Evolutionary conservation across 2,797 vertebrate genomes (phyloP).

Genomic region (Liparis tanakae): DNA sequence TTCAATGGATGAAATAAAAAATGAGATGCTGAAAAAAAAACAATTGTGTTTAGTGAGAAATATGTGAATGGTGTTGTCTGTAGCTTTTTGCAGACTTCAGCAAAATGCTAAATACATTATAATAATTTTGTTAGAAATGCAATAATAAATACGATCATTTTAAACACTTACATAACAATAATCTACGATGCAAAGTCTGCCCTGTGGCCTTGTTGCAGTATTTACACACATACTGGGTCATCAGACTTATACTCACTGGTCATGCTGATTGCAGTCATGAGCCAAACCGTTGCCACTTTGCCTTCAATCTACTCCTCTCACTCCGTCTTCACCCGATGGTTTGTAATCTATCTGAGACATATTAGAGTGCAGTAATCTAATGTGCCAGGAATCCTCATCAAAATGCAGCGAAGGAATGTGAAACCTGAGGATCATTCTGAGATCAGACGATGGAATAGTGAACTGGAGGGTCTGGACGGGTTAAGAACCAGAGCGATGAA

Average conservation of each 20-base stretch:
- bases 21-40: neutral
- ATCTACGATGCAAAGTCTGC: neutral
- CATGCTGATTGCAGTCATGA: slow-evolving; percentile 50
- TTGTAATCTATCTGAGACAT: slow-evolving; percentile 54
- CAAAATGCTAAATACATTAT: neutral
- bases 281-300: slow-evolving; percentile 26
- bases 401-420: slow-evolving; percentile 42
- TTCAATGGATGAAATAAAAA: too few species aligned
- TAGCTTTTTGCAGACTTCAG: neutral
- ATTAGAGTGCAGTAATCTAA: slow-evolving; percentile 28
- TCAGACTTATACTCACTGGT: slow-evolving; percentile 53
- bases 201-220: neutral
- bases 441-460: slow-evolving; percentile 40
- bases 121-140: neutral
- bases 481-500: slow-evolving; percentile 59
- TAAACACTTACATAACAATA: neutral
- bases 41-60: neutral
- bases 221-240: slow-evolving; percentile 6
- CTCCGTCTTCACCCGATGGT: slow-evolving; percentile 40
- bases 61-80: neutral
- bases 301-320: slow-evolving; percentile 47
- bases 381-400: slow-evolving; percentile 31
- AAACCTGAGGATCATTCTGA: slow-evolving; percentile 35
- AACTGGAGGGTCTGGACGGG: slow-evolving; percentile 33
- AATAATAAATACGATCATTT: neutral